Conservation (phyloP, 2,797 vertebrate species). For the Brotula barbata region DNA sequence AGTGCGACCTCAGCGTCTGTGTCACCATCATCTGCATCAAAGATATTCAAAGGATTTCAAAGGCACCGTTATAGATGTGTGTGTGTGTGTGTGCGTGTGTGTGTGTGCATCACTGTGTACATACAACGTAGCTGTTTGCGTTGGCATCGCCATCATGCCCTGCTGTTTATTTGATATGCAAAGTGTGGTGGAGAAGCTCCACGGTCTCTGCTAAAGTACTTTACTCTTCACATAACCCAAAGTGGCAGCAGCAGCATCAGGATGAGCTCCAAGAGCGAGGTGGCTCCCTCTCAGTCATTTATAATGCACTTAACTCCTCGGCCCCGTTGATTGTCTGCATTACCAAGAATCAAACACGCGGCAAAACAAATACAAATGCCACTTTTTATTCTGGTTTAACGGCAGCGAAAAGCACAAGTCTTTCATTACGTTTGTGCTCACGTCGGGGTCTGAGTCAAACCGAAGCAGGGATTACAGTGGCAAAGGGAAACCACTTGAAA, state of each 20-base stretch:
- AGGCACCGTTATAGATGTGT: slow-evolving; percentile 58
- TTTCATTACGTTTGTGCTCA: slow-evolving; percentile 69
- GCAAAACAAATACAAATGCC: slow-evolving; percentile 79
- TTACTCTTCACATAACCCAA: slow-evolving; percentile 82
- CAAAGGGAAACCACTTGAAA: slow-evolving; percentile 62
- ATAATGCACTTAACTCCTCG: slow-evolving; percentile 83
- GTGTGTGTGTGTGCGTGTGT: slow-evolving; percentile 57
- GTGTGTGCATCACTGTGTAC: slow-evolving; percentile 45
- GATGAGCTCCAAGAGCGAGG: slow-evolving; percentile 77
- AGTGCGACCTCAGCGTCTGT: slow-evolving; percentile 49
- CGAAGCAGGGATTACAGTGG: slow-evolving; percentile 68
- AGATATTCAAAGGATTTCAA: slow-evolving; percentile 56
- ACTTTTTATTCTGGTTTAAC: slow-evolving; percentile 79
- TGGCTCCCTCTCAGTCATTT: slow-evolving; percentile 75
- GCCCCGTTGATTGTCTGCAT: slow-evolving; percentile 79
- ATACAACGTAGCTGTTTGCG: slow-evolving; percentile 65
- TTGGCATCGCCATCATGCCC: slow-evolving; percentile 69
- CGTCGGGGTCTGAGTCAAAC: slow-evolving; percentile 58
- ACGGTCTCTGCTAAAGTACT: slow-evolving; percentile 79
- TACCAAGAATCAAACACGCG: slow-evolving; percentile 71
- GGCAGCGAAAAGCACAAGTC: slow-evolving; percentile 69
- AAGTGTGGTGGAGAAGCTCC: slow-evolving; percentile 75
- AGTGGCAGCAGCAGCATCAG: slow-evolving; percentile 80
- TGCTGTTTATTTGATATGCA: slow-evolving; percentile 83
- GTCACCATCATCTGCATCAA: slow-evolving; percentile 59